phyloP scores from a whole-genome alignment of 2,113 vertebrate species.

The Procavia capensis region DNA sequence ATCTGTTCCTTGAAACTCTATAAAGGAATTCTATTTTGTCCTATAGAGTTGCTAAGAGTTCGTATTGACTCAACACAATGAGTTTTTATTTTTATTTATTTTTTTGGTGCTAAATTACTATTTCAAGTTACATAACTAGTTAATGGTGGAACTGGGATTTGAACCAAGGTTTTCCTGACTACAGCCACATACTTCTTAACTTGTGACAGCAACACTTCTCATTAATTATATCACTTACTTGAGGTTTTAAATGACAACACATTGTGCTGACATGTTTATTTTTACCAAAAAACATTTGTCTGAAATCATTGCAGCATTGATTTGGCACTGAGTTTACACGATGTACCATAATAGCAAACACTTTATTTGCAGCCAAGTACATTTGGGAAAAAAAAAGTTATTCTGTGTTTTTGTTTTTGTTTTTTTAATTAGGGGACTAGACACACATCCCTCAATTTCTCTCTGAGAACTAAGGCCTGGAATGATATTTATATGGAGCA shows the following conservation, averaged over 20 bases:
- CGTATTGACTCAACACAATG: too few species aligned
- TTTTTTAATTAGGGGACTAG: too few species aligned
- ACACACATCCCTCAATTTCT: too few species aligned
- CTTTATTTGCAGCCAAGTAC: background rate
- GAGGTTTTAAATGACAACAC: background rate
- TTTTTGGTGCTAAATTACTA: background rate
- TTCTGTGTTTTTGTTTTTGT: background rate
- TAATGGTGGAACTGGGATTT: background rate
- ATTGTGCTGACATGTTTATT: background rate
- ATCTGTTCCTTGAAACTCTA: too few species aligned
- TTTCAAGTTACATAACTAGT: background rate
- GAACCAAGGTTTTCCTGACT: background rate
- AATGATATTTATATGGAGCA: too few species aligned
- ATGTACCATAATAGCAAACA: background rate
- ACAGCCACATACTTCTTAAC: background rate
- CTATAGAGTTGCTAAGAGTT: too few species aligned
- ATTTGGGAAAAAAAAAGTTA: background rate
- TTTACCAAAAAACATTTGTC: background rate
- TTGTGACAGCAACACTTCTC: background rate
- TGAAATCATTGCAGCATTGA: background rate
- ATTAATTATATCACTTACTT: too few species aligned
- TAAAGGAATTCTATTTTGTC: too few species aligned
- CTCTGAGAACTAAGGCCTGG: too few species aligned
- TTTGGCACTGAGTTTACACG: background rate
- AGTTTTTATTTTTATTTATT: too few species aligned